Percentiles rank a stretch among this genome's conserved stretches.
Conservation (phyloP, 1,140 invertebrate genomes). For the Lasioglossum albipes region DNA sequence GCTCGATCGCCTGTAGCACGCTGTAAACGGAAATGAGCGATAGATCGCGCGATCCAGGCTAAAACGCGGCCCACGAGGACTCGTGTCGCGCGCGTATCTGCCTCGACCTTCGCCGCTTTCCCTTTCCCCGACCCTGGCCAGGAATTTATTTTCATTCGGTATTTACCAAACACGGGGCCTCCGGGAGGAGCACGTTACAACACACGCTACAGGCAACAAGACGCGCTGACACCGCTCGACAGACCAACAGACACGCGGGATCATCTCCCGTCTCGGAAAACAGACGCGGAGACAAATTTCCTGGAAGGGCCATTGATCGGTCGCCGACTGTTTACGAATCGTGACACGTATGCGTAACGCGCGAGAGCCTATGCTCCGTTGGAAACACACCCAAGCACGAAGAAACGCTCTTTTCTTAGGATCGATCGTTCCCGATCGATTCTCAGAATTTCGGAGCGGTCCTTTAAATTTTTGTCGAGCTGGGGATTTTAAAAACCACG, state of each 20-base stretch:
- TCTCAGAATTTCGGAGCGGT: too few relatives aligned
- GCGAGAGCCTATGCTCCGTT: too few relatives aligned
- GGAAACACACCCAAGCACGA: background rate
- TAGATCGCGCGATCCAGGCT: background rate
- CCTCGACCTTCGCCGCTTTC: conserved; percentile 32
- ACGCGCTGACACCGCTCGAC: too few relatives aligned
- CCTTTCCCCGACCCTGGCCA: background rate
- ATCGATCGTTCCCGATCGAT: too few relatives aligned
- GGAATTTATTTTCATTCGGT: conserved; percentile 36
- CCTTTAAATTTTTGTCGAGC: too few relatives aligned
- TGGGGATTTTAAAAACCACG: too few relatives aligned
- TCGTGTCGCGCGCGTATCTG: background rate
- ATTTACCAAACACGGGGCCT: conserved; percentile 37
- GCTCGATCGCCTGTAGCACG: too few relatives aligned
- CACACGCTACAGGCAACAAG: too few relatives aligned
- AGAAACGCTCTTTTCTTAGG: background rate
- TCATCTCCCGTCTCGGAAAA: background rate
- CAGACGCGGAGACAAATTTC: conserved; percentile 14
- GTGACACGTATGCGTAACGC: background rate
- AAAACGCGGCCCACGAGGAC: background rate
- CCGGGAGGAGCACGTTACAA: too few relatives aligned
- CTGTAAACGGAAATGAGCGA: background rate
- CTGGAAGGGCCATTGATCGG: conserved; percentile 34
- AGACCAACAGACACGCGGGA: background rate
- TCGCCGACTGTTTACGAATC: conserved; percentile 28